Conservation (phyloP, 2,888 invertebrate species). For the Troilus luridus region DNA sequence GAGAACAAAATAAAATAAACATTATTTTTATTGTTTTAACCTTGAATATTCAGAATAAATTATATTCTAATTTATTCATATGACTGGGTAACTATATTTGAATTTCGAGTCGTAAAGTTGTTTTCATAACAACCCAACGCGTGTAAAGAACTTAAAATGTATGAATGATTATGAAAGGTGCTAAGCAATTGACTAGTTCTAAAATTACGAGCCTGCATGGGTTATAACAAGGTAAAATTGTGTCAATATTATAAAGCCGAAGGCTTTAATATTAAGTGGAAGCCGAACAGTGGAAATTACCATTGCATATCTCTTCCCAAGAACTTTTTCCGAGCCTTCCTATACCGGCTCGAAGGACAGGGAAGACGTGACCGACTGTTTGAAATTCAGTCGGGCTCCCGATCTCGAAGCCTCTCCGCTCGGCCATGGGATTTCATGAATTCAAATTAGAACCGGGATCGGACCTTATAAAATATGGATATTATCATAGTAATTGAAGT, state of each 20-base stretch:
- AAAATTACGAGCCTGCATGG: too few species aligned
- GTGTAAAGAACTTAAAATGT: too few species aligned
- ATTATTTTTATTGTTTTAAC: too few species aligned
- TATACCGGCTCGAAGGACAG: not conserved
- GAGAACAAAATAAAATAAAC: too few species aligned
- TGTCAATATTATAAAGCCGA: not conserved
- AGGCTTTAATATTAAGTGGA: not conserved
- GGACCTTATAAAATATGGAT: constrained; percentile 32
- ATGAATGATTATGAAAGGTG: too few species aligned
- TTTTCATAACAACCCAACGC: too few species aligned
- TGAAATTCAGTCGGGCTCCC: not conserved
- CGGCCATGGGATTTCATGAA: constrained; percentile 36
- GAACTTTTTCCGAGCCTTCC: not conserved
- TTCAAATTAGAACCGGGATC: constrained; percentile 17
- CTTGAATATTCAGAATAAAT: too few species aligned
- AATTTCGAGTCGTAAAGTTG: too few species aligned
- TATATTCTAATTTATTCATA: too few species aligned
- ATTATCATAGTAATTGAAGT: constrained; percentile 39
- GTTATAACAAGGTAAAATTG: too few species aligned
- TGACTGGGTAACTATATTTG: too few species aligned
- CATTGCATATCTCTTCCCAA: not conserved
- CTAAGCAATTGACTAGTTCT: too few species aligned
- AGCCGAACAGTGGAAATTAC: not conserved
- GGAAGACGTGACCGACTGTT: constrained; percentile 24
- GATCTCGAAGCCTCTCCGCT: not conserved